Conservation (phyloP, 2,113 vertebrate species). For the Hypomesus transpacificus region DNA sequence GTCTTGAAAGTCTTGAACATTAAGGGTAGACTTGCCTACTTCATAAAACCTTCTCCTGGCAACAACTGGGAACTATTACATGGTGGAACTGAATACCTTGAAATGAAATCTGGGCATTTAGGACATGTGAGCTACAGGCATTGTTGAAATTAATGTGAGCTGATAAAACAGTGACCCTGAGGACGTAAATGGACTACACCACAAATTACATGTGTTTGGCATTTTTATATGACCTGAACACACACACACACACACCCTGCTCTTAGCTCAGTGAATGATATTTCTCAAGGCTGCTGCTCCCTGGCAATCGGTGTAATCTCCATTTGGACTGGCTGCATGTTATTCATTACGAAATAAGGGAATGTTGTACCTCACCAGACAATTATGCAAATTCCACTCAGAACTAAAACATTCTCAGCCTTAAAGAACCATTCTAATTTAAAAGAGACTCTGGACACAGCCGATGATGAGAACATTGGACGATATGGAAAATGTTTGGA, state of each 20-base stretch:
- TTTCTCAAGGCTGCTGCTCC: slow-evolving; percentile 36
- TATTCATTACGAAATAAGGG: slow-evolving; percentile 46
- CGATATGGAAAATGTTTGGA: slow-evolving; percentile 16
- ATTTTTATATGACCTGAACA: slow-evolving; percentile 17
- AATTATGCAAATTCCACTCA: slow-evolving; percentile 51
- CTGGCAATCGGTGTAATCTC: slow-evolving; percentile 10
- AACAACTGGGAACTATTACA: slow-evolving; percentile 18
- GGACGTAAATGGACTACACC: slow-evolving; percentile 21
- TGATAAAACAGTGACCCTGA: slow-evolving; percentile 42
- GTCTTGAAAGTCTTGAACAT: slow-evolving; percentile 22
- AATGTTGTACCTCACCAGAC: slow-evolving; percentile 40
- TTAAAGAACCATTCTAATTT: slow-evolving; percentile 32
- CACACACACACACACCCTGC: background rate
- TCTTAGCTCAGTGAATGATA: slow-evolving; percentile 18
- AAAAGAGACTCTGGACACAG: background rate
- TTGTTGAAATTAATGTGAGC: slow-evolving; percentile 38
- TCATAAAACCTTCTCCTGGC: slow-evolving; percentile 14
- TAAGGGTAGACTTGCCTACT: slow-evolving; percentile 15
- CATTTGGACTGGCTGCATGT: slow-evolving; percentile 35
- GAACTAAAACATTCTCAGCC: slow-evolving; percentile 40
- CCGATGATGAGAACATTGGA: slow-evolving; percentile 17
- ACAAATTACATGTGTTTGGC: slow-evolving; percentile 15
- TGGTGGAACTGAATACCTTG: slow-evolving; percentile 13
- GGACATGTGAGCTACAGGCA: slow-evolving; percentile 15
- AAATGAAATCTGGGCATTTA: slow-evolving; percentile 16